These are phyloP conservation scores for Epinephelus lanceolatus DNA, from an alignment of 2,113 vertebrate genomes.

Conservation along the genomic window DNA sequence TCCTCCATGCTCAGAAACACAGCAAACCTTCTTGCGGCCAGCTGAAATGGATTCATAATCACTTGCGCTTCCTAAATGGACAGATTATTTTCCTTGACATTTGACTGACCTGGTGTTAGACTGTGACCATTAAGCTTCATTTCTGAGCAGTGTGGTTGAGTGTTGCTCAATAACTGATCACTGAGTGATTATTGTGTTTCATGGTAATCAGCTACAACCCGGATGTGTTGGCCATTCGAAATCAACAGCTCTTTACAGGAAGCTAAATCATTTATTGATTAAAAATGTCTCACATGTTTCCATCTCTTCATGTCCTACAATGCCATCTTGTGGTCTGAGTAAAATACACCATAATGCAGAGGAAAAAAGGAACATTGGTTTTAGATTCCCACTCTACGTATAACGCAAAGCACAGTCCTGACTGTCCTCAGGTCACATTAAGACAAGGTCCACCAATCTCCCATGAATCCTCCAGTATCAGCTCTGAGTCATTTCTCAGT, in stretches of 20 bases:
- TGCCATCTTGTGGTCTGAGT: constrained; percentile 67
- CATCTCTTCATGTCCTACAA: constrained; percentile 12
- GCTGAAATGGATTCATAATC: no score
- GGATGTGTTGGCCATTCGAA: background rate
- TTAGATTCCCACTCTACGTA: background rate
- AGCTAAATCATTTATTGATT: constrained; percentile 37
- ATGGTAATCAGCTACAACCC: background rate
- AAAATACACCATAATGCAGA: background rate
- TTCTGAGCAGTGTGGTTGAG: background rate
- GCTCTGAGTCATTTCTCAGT: constrained; percentile 61
- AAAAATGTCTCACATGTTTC: background rate
- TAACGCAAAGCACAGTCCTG: background rate
- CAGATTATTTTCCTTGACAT: no score
- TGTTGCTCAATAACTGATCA: background rate
- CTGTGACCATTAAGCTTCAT: no score
- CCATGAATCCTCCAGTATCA: background rate
- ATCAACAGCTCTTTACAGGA: background rate
- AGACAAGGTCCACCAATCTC: background rate
- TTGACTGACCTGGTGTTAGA: no score
- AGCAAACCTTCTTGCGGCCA: no score
- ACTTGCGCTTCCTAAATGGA: no score
- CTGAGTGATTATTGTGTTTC: no score
- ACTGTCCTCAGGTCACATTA: background rate
- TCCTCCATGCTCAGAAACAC: no score
- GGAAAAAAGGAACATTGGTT: background rate